Conservation (phyloP, 2,888 invertebrate species). For the Eulithis prunata region DNA sequence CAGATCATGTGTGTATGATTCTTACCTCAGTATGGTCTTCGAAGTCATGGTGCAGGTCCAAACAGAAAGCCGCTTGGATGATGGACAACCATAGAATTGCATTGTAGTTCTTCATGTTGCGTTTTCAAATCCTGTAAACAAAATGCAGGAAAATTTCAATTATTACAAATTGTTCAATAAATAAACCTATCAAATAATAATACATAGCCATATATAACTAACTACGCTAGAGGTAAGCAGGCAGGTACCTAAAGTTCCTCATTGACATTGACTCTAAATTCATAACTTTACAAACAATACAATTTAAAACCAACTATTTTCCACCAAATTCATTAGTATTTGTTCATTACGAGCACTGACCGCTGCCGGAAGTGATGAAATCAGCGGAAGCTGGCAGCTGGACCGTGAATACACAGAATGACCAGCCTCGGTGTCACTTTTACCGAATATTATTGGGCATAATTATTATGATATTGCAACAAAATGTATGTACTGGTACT, state of each 20-base stretch:
- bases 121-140: slow-evolving; percentile 27
- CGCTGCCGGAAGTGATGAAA: slow-evolving; percentile 73
- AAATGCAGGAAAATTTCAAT: not conserved
- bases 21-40: slow-evolving; percentile 51
- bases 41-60: slow-evolving; percentile 55
- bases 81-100: slow-evolving; percentile 50
- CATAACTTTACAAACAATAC: slow-evolving; percentile 1
- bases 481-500: not conserved
- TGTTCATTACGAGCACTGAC: slow-evolving; percentile 34
- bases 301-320: slow-evolving; percentile 6
- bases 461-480: slow-evolving; percentile 30
- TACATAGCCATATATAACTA: no score
- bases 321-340: slow-evolving; percentile 27
- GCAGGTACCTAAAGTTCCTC: no score
- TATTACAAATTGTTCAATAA: no score
- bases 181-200: no score
- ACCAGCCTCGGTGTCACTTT: slow-evolving; percentile 37
- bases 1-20: not conserved
- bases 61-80: slow-evolving; percentile 45
- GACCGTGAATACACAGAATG: slow-evolving; percentile 60
- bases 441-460: slow-evolving; percentile 36
- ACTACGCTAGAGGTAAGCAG: no score
- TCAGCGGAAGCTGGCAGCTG: slow-evolving; percentile 68
- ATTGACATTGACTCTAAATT: not conserved
- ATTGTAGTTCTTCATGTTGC: slow-evolving; percentile 48